Conservation (phyloP, 2,113 vertebrate species). For the Bubo scandiacus region DNA sequence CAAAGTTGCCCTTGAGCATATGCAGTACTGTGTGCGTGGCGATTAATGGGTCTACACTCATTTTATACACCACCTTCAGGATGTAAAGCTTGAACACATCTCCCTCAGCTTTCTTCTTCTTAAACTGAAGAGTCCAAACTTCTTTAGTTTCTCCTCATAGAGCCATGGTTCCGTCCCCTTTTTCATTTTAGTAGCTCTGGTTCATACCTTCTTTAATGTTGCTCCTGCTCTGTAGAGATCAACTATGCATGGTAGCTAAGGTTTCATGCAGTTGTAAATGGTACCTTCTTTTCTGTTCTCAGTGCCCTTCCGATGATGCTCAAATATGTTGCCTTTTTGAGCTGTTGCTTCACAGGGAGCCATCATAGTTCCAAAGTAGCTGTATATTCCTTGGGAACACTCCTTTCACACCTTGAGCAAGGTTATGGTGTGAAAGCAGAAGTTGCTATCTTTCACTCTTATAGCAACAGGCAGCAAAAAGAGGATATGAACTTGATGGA, state of each 20-base stretch:
- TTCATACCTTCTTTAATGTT: accelerated
- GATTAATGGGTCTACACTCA: not conserved
- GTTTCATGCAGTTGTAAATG: not conserved
- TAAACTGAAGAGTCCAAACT: not conserved
- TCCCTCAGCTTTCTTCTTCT: not conserved
- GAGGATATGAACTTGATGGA: not conserved
- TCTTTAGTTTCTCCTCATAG: not conserved
- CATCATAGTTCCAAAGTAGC: not conserved
- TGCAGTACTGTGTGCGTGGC: not conserved
- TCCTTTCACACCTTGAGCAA: not conserved
- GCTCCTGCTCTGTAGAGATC: not conserved
- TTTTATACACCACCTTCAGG: not conserved
- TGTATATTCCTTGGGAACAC: not conserved
- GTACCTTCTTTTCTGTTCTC: not conserved
- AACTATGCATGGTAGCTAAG: not conserved
- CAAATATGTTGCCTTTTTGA: not conserved
- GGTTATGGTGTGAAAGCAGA: not conserved
- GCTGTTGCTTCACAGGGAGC: not conserved
- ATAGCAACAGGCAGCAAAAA: not conserved
- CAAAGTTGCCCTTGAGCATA: not conserved
- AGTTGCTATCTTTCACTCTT: not conserved
- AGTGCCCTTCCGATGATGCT: not conserved
- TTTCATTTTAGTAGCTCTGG: not conserved
- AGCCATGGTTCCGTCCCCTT: not conserved
- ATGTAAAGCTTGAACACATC: not conserved